Evolutionary conservation across 2,113 vertebrate genomes (phyloP), one percentile per base, ranked within the genome.

Genomic region (Cololabis saira): DNA sequence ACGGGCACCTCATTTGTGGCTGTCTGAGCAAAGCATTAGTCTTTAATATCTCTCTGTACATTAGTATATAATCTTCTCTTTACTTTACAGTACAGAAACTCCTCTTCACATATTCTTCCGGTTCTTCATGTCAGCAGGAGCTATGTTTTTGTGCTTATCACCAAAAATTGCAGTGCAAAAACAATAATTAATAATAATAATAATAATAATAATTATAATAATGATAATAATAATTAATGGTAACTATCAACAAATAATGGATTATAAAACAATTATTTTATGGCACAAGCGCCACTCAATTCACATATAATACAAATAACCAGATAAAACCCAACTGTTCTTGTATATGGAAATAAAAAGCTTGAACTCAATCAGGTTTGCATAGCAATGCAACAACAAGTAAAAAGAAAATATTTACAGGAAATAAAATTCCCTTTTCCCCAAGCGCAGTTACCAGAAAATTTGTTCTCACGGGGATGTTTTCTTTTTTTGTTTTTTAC

Each of bases 121-220:
- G 92, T 93, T 93, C 96, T 98, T 98, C 96, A 96, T 95, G 94
- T 98, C 95, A 96, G 92, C 94, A 96, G 96, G 96, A 97, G 96
- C 95, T 94, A 94, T 95, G 95, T 90, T 95, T 96, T 99, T 99
- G 98, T 99, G 97, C 98, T 99, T 99, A 96, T 99, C 96, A 97
- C 95, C 95, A 99, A 98, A 87, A 98, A 95, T 96, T 91, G 96
- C 97, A 99, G 98, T 99, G 98, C 98, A 99, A 99, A 63, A 97
- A 95, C 93, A 98, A 96, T 94, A 96, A 92, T 87, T 88, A 90
- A 83, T 82, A 81, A 87, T 83, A 59, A 77, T 56, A 78, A 85
- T 83, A 61, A 78, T 61, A 50, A 88, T 88, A 86, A 91, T 91
- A 90, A 88, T 89, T 90, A 79, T 74, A 71, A 78, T 74, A 78